Percentiles rank a stretch among this genome's conserved stretches.
Conservation (phyloP, 2,797 vertebrate species). For the Tragopan temminckii region DNA sequence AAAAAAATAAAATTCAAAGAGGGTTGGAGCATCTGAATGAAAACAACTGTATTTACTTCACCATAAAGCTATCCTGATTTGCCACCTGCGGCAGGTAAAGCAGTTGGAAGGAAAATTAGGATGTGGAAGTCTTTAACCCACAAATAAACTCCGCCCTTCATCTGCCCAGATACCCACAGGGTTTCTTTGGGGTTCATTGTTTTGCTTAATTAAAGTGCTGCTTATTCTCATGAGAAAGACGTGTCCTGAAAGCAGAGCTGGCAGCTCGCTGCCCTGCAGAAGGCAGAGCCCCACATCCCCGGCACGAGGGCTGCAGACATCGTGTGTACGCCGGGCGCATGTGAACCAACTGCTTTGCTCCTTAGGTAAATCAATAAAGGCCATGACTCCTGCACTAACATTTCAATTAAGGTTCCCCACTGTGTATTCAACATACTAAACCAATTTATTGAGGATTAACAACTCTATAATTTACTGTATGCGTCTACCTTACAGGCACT, state of each 20-base stretch:
- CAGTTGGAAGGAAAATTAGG: not conserved
- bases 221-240: not conserved
- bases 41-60: not conserved
- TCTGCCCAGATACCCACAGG: not conserved
- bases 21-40: not conserved
- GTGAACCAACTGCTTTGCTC: conserved; percentile 9
- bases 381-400: conserved; percentile 47
- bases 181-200: not conserved
- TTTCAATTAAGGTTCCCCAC: conserved; percentile 53
- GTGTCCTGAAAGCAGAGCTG: not conserved
- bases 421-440: conserved; percentile 56
- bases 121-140: not conserved
- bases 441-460: conserved; percentile 52
- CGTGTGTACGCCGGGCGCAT: not conserved
- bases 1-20: not conserved
- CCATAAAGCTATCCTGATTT: not conserved
- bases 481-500: not conserved
- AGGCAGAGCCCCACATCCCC: not conserved
- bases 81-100: conserved; percentile 17
- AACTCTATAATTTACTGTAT: conserved; percentile 24
- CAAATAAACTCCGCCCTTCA: conserved; percentile 29
- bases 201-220: not conserved
- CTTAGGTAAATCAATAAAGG: conserved; percentile 53
- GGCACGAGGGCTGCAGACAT: not conserved
- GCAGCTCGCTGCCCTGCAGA: not conserved